Percentiles rank a stretch among this genome's conserved stretches.
Conservation (phyloP, 2,113 vertebrate species). For the Triplophysa tibetana region DNA sequence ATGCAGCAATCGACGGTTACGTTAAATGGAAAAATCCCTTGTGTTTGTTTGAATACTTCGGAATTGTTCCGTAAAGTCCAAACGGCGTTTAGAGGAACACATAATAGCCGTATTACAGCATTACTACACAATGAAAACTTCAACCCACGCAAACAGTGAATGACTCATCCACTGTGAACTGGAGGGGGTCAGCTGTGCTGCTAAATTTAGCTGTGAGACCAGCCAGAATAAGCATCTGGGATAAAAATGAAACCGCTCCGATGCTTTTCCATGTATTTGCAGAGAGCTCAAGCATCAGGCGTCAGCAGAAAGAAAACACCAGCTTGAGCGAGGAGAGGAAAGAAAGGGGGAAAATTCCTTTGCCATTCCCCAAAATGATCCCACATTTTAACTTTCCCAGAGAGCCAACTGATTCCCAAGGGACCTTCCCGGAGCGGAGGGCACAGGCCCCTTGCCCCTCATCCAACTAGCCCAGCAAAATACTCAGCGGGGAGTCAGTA, state of each 20-base stretch:
- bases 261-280: conserved; percentile 42
- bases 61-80: conserved; percentile 16
- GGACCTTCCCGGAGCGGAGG: conserved; percentile 47
- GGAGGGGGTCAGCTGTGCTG: conserved; percentile 51
- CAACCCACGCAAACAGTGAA: conserved; percentile 51
- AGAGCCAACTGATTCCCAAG: conserved; percentile 62
- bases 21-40: conserved; percentile 3
- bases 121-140: conserved; percentile 18
- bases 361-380: conserved; percentile 67
- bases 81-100: conserved; percentile 14
- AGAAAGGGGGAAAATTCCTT: conserved; percentile 49
- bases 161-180: conserved; percentile 53
- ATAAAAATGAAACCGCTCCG: conserved; percentile 24
- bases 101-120: conserved; percentile 16
- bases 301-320: conserved; percentile 54
- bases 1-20: not conserved
- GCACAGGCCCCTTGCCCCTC: conserved; percentile 44
- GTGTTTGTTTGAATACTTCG: conserved; percentile 14
- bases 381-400: conserved; percentile 72
- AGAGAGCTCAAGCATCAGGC: conserved; percentile 25
- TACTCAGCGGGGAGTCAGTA: conserved; percentile 54
- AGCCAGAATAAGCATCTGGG: conserved; percentile 61
- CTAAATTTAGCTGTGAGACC: conserved; percentile 69
- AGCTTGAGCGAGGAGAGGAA: conserved; percentile 38
- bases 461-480: conserved; percentile 9